A percentile compares a stretch with the other conserved stretches of the same genome.
Conservation (phyloP, 2,888 invertebrate genomes). For the Muscina levida region DNA sequence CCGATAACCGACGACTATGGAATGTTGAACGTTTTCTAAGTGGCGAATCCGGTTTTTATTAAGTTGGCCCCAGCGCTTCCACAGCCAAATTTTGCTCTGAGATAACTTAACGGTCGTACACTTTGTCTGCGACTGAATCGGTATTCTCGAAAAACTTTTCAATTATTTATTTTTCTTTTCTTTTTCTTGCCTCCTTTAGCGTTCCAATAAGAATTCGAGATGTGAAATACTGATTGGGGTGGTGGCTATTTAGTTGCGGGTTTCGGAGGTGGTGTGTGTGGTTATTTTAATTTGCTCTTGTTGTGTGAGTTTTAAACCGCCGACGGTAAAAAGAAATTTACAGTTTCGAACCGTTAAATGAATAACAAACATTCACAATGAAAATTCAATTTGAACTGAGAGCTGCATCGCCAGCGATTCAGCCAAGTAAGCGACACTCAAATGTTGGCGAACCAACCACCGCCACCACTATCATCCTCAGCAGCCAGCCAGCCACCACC, state of each 20-base stretch:
- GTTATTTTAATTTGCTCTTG: slow-evolving; percentile 40
- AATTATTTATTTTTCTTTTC: slow-evolving; percentile 22
- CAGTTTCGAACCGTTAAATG: slow-evolving; percentile 62
- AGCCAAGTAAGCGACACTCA: slow-evolving; percentile 74
- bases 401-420: slow-evolving; percentile 70
- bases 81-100: slow-evolving; percentile 6
- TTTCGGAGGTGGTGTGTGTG: not conserved
- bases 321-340: slow-evolving; percentile 68
- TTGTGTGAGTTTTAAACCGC: slow-evolving; percentile 53
- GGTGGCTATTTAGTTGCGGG: slow-evolving; percentile 30
- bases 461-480: slow-evolving; percentile 61
- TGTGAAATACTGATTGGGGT: slow-evolving; percentile 49
- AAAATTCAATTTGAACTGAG: slow-evolving; percentile 79
- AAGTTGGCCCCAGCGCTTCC: slow-evolving; percentile 31
- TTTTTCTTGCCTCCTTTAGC: slow-evolving; percentile 38
- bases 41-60: slow-evolving; percentile 61
- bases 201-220: slow-evolving; percentile 49
- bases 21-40: slow-evolving; percentile 38
- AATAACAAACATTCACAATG: slow-evolving; percentile 73
- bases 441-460: slow-evolving; percentile 46
- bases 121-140: slow-evolving; percentile 9
- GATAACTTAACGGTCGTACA: slow-evolving; percentile 10
- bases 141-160: slow-evolving; percentile 34
- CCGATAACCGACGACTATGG: slow-evolving; percentile 55
- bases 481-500: not conserved